Percentiles rank a stretch among this genome's conserved stretches.
These are phyloP conservation scores for Prunella fulvescens DNA, from an alignment of 2,113 vertebrate genomes.

Conservation along the genomic window DNA sequence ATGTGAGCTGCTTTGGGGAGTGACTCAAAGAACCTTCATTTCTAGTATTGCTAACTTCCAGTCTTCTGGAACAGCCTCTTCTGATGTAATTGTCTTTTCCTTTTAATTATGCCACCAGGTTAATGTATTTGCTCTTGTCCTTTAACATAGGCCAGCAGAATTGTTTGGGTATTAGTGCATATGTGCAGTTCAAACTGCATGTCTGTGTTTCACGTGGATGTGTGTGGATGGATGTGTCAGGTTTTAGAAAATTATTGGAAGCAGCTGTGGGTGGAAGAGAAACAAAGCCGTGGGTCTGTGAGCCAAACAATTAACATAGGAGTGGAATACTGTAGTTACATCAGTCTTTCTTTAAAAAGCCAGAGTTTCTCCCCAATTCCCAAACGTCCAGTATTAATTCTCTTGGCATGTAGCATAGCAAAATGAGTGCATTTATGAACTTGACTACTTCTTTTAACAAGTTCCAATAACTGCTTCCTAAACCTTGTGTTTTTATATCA, in stretches of 20 bases:
- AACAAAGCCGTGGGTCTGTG: conserved; percentile 47
- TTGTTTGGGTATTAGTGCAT: not conserved
- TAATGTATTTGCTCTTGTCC: not conserved
- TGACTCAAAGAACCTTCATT: not conserved
- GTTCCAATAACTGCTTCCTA: conserved; percentile 82
- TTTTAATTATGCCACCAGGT: not conserved
- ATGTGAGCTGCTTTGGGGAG: not conserved
- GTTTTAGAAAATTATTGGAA: conserved; percentile 57
- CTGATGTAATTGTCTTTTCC: not conserved
- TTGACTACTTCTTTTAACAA: conserved; percentile 82
- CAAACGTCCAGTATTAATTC: conserved; percentile 73
- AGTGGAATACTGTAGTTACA: conserved; percentile 62
- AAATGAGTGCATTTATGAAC: conserved; percentile 77
- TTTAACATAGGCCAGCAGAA: not conserved
- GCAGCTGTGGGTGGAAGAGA: conserved; percentile 63
- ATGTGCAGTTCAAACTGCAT: not conserved
- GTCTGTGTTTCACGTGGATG: not conserved
- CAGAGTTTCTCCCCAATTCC: conserved; percentile 67
- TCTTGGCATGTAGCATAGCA: conserved; percentile 72
- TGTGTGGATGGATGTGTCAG: not conserved
- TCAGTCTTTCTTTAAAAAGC: conserved; percentile 68
- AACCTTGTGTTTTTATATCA: conserved; percentile 79
- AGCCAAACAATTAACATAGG: conserved; percentile 66
- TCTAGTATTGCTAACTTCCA: not conserved
- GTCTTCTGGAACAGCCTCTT: not conserved